Percentiles rank a stretch among this genome's conserved stretches.
Evolutionary conservation across 2,888 invertebrate genomes (phyloP).

Genomic region (Rosalia funebris): DNA sequence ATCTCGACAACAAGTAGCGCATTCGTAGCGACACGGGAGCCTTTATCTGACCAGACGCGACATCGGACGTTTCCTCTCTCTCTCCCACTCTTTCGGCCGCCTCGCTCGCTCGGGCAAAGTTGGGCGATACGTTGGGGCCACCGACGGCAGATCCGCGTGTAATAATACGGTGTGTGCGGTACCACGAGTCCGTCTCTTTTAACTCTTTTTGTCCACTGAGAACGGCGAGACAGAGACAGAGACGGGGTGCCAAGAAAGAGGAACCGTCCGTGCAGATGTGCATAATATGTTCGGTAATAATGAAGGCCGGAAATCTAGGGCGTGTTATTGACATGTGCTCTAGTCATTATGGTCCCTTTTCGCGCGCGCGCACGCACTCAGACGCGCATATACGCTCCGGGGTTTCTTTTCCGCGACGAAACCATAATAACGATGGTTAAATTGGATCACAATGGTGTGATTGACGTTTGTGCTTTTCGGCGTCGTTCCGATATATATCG

Average conservation of each 20-base stretch:
- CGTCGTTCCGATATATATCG: background rate
- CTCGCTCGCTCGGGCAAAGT: background rate
- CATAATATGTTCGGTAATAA: constrained; percentile 36
- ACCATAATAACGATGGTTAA: constrained; percentile 31
- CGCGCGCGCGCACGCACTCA: background rate
- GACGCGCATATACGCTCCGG: background rate
- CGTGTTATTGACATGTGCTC: constrained; percentile 51
- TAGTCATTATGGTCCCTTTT: constrained; percentile 35
- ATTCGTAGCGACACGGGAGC: constrained; percentile 8
- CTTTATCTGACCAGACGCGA: constrained; percentile 14
- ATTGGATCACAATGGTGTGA: constrained; percentile 34
- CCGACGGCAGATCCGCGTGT: too few species aligned
- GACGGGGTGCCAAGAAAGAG: constrained; percentile 5
- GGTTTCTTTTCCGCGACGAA: constrained; percentile 27
- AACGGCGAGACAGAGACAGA: background rate
- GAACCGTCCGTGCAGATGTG: constrained; percentile 38
- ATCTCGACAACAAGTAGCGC: constrained; percentile 24
- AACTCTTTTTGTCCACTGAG: constrained; percentile 5
- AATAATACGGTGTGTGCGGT: constrained; percentile 1
- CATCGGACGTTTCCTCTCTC: background rate
- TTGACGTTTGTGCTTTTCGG: constrained; percentile 29
- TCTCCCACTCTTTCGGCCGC: constrained; percentile 1
- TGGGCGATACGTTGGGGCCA: too few species aligned
- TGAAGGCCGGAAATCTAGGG: constrained; percentile 51
- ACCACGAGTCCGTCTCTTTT: background rate